Evolutionary conservation across 2,797 vertebrate genomes (phyloP).

Genomic region (Poecilia gillii): DNA sequence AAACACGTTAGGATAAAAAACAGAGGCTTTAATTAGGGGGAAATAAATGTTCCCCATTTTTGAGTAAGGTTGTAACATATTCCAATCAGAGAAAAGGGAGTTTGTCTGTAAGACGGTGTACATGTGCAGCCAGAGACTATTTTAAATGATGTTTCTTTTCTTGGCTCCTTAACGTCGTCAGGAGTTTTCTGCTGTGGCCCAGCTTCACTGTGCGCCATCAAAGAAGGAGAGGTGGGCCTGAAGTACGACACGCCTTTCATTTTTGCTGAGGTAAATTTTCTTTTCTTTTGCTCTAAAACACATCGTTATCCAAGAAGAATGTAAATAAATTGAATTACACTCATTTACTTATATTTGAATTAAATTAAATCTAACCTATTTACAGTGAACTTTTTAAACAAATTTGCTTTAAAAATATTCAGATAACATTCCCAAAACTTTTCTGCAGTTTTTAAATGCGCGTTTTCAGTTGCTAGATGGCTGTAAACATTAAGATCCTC

Average conservation of each 20-base stretch:
- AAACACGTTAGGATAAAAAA: too few relatives aligned
- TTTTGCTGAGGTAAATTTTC: conserved; percentile 86
- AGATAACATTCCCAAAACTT: not conserved
- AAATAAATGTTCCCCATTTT: not conserved
- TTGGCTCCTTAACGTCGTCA: conserved; percentile 48
- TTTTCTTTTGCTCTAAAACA: not conserved
- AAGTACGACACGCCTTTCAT: conserved; percentile 89
- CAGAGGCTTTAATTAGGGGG: not conserved
- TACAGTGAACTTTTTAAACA: too few relatives aligned
- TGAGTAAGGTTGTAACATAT: not conserved
- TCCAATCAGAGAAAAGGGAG: not conserved
- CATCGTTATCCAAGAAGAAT: not conserved
- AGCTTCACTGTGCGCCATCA: conserved; percentile 84
- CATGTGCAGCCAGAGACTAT: not conserved
- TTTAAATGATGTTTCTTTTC: not conserved
- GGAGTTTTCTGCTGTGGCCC: conserved; percentile 90
- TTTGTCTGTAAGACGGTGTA: not conserved
- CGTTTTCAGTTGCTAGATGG: not conserved
- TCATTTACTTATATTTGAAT: not conserved
- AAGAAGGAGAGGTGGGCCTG: conserved; percentile 84
- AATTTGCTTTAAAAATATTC: not conserved
- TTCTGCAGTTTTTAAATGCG: not conserved
- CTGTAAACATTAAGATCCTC: not conserved
- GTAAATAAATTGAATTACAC: not conserved
- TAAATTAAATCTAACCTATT: not conserved